Evolutionary conservation across 2,113 vertebrate genomes (phyloP), one percentile per base, ranked within the genome.

Genomic region (Pterophyllum scalare): DNA sequence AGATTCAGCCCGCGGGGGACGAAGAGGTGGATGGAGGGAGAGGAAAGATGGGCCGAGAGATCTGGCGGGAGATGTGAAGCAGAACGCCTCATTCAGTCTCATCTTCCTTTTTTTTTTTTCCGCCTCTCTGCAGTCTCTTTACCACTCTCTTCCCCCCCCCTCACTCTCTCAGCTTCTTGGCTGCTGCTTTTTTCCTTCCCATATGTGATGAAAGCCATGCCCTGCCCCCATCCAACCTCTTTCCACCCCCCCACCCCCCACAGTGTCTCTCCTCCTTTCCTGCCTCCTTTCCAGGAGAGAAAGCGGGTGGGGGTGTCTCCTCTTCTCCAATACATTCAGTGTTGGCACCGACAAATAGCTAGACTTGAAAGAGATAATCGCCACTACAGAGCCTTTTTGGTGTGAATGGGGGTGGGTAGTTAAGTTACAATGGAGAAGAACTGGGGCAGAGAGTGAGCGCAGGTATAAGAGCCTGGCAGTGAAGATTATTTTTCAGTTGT

Each of bases 201-300:
- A 86, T 90, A 84, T 81, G 80, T 84, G 85, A 85, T 86, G 82
- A 92, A 90, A 95, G 84, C 85, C 85, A 31, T 91, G 90, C 94
- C 91, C 94, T 93, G 81, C 88, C 91, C 89, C 93, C 88, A 92
- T 81, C 62, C 74, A 75, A 26, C 75, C 60, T 24, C 72, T n/a
- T n/a, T n/a, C 75, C 82, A 76, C 56, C n/a, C 57, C 80, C 62
- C 76, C 62, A 72, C 52, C 78, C 67, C n/a, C n/a, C n/a, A n/a
- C n/a, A n/a, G 78, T 57, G 75, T 26, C 70, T 78, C 54, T 28
- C 52, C 70, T 65, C 35, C 58, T 81, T 70, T 49, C 24, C 64
- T 77, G 31, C 49, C 33, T 52, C 38, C 62, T 40, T 33, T 52
- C 26, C 26, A 28, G 28, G 28, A 28, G 28, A 28, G 33, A 33